These are phyloP conservation scores for Sula dactylatra DNA, from an alignment of 2,113 vertebrate genomes.

Conservation along the genomic window DNA sequence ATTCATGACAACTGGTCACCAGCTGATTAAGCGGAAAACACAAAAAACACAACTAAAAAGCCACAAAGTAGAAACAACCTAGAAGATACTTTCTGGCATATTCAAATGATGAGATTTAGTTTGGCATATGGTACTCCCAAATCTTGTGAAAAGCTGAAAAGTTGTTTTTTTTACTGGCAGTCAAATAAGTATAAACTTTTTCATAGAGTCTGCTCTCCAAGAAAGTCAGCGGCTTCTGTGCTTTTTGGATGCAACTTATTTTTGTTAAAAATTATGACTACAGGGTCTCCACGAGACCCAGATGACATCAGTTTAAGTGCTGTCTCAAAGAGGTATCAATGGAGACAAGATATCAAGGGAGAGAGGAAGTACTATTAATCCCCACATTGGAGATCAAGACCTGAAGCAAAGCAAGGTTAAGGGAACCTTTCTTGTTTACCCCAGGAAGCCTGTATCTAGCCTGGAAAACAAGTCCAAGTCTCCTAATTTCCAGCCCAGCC, in stretches of 20 bases:
- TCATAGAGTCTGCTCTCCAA: background rate
- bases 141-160: background rate
- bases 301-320: background rate
- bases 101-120: background rate
- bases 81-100: background rate
- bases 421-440: background rate
- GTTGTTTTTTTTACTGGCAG: background rate
- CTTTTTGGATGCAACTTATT: background rate
- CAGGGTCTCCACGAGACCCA: background rate
- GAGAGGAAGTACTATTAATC: background rate
- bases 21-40: background rate
- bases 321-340: background rate
- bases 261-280: background rate
- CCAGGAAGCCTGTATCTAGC: background rate
- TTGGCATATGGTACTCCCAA: background rate
- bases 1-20: background rate
- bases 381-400: background rate
- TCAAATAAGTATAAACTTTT: background rate
- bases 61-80: background rate
- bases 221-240: background rate
- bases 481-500: background rate
- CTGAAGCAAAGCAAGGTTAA: background rate
- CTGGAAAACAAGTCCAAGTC: background rate
- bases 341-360: background rate
- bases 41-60: background rate